These are phyloP conservation scores for Ecliptopera silaceata DNA, from an alignment of 2,888 invertebrate genomes.

Conservation along the genomic window DNA sequence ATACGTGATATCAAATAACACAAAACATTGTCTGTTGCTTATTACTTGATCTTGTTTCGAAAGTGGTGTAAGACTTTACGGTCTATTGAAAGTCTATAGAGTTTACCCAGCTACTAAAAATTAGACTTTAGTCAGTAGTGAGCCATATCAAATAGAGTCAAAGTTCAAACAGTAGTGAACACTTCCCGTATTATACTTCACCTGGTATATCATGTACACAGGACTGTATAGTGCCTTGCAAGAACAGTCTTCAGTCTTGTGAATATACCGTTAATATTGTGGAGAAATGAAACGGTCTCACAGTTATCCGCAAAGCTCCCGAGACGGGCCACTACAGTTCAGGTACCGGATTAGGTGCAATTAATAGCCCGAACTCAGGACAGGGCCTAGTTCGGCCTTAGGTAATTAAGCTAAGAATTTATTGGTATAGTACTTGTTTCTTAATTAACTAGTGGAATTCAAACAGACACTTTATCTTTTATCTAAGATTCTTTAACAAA, in stretches of 20 bases:
- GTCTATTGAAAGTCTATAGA: too few relatives aligned
- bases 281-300: not conserved
- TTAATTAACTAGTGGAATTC: conserved; percentile 1
- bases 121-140: too few relatives aligned
- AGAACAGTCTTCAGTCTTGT: not conserved
- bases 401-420: conserved; percentile 21
- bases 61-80: too few relatives aligned
- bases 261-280: not conserved
- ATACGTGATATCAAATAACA: too few relatives aligned
- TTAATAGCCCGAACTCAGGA: conserved; percentile 21
- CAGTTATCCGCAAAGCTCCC: conserved; percentile 11
- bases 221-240: not conserved
- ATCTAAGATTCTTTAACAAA: too few relatives aligned
- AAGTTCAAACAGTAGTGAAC: too few relatives aligned
- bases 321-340: conserved; percentile 11
- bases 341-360: conserved; percentile 30
- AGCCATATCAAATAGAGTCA: too few relatives aligned
- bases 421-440: conserved; percentile 5
- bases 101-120: too few relatives aligned
- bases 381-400: conserved; percentile 16
- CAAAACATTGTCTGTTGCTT: too few relatives aligned
- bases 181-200: too few relatives aligned
- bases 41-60: too few relatives aligned
- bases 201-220: not conserved
- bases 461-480: not conserved